phyloP scores from a whole-genome alignment of 2,888 invertebrate species.

The Melanophora roralis region DNA sequence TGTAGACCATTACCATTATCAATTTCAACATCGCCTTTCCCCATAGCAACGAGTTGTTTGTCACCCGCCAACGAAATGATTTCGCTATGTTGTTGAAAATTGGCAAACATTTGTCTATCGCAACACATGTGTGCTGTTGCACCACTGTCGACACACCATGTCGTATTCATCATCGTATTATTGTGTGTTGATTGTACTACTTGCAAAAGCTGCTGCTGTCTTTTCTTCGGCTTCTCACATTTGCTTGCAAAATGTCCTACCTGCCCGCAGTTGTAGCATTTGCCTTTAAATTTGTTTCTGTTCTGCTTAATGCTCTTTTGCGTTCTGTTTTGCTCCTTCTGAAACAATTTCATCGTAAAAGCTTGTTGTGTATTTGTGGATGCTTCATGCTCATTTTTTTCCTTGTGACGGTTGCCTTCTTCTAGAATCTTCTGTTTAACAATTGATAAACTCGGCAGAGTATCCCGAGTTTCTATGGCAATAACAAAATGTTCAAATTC shows the following conservation, averaged over 20 bases:
- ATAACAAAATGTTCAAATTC: background rate
- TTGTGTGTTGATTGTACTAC: conserved; percentile 33
- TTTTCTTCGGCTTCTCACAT: conserved; percentile 27
- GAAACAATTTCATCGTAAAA: conserved; percentile 1
- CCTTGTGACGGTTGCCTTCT: conserved; percentile 18
- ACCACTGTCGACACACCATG: conserved; percentile 54
- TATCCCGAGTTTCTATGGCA: conserved; percentile 7
- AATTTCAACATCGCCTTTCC: conserved; percentile 58
- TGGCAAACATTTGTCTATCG: conserved; percentile 35
- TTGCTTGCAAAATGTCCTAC: conserved; percentile 31
- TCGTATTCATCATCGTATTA: background rate
- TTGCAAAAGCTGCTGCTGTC: conserved; percentile 40
- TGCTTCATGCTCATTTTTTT: conserved; percentile 3
- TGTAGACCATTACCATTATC: conserved; percentile 47
- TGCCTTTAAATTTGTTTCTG: conserved; percentile 38
- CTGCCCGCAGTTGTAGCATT: conserved; percentile 31
- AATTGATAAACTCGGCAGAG: background rate
- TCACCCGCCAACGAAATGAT: conserved; percentile 52
- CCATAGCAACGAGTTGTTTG: conserved; percentile 47
- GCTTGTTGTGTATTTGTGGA: conserved; percentile 20
- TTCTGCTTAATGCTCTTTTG: background rate
- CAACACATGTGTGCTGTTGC: conserved; percentile 54
- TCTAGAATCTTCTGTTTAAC: conserved; percentile 18
- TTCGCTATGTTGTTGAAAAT: conserved; percentile 51
- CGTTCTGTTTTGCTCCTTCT: background rate